These are phyloP conservation scores for Apostichopus parvimensis DNA, from an alignment of 35 echinoderm and acorn worm species.

Conservation along the genomic window DNA sequence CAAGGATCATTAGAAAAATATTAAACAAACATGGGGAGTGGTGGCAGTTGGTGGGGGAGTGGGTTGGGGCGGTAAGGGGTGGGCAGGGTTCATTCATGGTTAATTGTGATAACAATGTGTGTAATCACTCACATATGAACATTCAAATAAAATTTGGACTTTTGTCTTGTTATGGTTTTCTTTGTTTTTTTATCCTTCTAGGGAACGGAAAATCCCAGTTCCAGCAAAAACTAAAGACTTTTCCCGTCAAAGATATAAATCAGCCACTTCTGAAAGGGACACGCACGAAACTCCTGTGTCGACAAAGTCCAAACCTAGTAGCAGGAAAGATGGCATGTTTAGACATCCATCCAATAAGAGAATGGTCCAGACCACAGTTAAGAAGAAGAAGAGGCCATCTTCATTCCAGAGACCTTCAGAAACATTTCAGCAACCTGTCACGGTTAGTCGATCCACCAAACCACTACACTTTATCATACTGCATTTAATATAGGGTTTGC, in stretches of 20 bases:
- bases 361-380: constrained; percentile 14
- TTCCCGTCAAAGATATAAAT: neutral
- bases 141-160: too few species aligned
- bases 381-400: neutral
- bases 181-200: neutral
- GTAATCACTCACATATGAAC: too few species aligned
- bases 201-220: neutral
- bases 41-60: too few species aligned
- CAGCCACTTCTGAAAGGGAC: neutral
- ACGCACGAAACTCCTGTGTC: neutral
- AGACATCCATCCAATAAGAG: constrained; percentile 7
- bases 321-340: neutral
- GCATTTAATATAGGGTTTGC: too few species aligned
- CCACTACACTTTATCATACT: too few species aligned
- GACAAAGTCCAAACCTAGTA: neutral
- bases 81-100: too few species aligned
- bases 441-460: neutral
- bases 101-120: too few species aligned
- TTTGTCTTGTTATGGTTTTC: too few species aligned
- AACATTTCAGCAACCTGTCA: neutral
- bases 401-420: neutral
- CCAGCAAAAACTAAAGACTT: neutral
- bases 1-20: too few species aligned
- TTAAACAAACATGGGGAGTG: too few species aligned
- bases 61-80: too few species aligned